Base-by-base conservation (phyloP, 2,113 vertebrate genomes). In the Psammodynastes pulverulentus region DNA sequence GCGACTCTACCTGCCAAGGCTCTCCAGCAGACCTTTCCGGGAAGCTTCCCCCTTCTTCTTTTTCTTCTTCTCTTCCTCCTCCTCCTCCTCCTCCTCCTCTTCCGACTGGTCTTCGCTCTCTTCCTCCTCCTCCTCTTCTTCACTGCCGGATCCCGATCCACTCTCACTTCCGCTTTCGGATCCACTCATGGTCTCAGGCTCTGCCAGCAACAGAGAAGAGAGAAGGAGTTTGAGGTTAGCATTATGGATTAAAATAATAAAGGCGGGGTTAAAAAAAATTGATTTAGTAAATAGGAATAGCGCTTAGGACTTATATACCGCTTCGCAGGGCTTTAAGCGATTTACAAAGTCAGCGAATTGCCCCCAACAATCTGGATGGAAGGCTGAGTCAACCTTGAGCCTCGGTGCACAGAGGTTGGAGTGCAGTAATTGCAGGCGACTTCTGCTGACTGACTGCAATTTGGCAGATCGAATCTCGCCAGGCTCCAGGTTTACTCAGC, bases 161-260 rank as follows among this genome's bases (percentile, higher is more conserved):
- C 97, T 97, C 95, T 96, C 96, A 67, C 97, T 97, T 91, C 94
- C 92, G 0, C 98, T 98, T 34, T 98, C 98, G 0, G 98, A 98
- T 19, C 97, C 97, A 0, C 98, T 99, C 94, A 96, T 96, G 0
- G 98, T 98, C 94, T 98, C 98, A 0, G 98, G 98, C 89, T 99
- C 99, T 99, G 97, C 0, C 0, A 29, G 10, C 43, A 3, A 54
- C 9, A 1, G 29, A 12, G n/a, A 13, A 86, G 84, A 86, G 45
- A 5, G 9, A 26, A 48, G 45, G 84, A n/a, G 3, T n/a, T 13
- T 67, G 13, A 62, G 3, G 58, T 4, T 62, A 29, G 58, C 0
- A 4, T 62, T 13, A 13, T n/a, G 5, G 29, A 62, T 62, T n/a
- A n/a, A 62, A 62, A 62, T 62, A n/a, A 62, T 62, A 62, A 62